phyloP scores from a whole-genome alignment of 2,113 vertebrate species.

The Mesembrinibis cayennensis region DNA sequence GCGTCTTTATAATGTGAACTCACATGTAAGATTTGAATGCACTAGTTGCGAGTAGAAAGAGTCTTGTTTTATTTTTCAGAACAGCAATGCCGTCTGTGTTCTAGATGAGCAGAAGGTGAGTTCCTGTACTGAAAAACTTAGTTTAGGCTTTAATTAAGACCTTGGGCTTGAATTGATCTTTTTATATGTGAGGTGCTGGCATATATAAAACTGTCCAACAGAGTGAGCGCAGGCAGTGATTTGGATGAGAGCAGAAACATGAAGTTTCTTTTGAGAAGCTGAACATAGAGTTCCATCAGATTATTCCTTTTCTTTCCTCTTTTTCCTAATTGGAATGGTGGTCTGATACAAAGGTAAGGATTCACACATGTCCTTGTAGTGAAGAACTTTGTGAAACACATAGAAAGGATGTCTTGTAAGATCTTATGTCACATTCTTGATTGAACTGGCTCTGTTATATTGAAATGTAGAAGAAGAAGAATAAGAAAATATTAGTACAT shows the following conservation, averaged over 20 bases:
- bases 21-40: background rate
- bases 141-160: background rate
- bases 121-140: background rate
- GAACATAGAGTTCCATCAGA: background rate
- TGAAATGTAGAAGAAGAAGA: background rate
- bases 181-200: background rate
- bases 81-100: rapidly evolving
- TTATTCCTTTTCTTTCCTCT: background rate
- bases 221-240: background rate
- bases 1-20: background rate
- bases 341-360: background rate
- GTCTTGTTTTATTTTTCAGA: background rate
- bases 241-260: background rate
- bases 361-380: background rate
- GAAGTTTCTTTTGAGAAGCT: background rate
- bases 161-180: background rate
- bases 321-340: background rate
- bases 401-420: background rate
- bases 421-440: background rate
- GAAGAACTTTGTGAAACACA: background rate
- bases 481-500: background rate
- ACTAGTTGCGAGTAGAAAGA: background rate
- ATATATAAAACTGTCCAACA: background rate
- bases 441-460: background rate
- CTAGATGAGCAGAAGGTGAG: background rate